A percentile compares a stretch with the other conserved stretches of the same genome.
phyloP scores from a whole-genome alignment of 1,140 invertebrate genomes.

The Neodiprion fabricii region DNA sequence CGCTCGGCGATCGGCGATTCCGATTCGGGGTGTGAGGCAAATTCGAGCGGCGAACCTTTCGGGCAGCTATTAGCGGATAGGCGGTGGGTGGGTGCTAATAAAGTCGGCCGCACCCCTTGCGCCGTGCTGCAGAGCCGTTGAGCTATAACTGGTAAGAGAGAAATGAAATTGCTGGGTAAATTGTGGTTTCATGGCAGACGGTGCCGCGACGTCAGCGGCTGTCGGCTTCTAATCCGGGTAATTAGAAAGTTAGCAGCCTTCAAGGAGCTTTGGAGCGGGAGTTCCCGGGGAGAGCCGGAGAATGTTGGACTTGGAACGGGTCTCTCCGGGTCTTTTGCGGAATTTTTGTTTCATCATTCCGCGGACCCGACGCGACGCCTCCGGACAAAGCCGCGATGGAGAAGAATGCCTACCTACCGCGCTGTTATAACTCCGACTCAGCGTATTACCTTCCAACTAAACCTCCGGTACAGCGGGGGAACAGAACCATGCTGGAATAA shows the following conservation, averaged over 20 bases:
- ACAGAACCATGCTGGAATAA: neutral
- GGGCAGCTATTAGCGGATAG: too few species aligned
- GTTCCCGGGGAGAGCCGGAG: too few species aligned
- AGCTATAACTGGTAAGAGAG: neutral
- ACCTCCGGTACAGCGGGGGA: neutral
- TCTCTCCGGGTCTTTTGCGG: neutral
- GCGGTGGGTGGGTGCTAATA: too few species aligned
- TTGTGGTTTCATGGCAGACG: conserved; percentile 2
- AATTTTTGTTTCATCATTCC: neutral
- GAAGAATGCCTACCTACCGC: neutral
- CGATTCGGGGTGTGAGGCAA: too few species aligned
- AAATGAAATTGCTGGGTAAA: neutral
- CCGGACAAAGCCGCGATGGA: neutral
- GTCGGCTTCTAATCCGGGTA: conserved; percentile 4
- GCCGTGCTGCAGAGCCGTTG: neutral
- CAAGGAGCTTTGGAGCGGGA: neutral
- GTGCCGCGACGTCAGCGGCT: neutral
- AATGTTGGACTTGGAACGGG: neutral
- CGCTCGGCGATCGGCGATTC: too few species aligned
- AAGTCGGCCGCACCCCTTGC: too few species aligned
- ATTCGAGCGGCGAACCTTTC: too few species aligned
- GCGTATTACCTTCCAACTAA: too few species aligned
- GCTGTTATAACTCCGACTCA: too few species aligned
- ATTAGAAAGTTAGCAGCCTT: conserved; percentile 5
- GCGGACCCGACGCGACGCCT: neutral